phyloP scores from a whole-genome alignment of 2,113 vertebrate genomes.

The Ginglymostoma cirratum region DNA sequence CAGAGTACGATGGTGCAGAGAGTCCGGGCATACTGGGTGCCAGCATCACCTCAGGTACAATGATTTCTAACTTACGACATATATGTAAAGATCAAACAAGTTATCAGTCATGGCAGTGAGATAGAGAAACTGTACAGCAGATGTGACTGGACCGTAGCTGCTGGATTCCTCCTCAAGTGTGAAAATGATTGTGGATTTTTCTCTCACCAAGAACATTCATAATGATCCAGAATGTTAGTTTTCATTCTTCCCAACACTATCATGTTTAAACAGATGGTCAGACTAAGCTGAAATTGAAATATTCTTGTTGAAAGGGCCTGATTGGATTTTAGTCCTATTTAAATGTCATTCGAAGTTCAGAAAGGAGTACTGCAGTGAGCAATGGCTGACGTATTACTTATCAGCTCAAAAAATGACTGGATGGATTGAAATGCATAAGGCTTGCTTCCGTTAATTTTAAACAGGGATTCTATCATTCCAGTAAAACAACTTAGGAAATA shows the following conservation, averaged over 20 bases:
- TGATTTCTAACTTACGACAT: background rate
- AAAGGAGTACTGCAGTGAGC: background rate
- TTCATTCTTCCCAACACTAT: background rate
- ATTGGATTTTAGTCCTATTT: constrained; percentile 17
- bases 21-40: no score
- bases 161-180: background rate
- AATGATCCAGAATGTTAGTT: background rate
- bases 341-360: background rate
- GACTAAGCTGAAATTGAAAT: background rate
- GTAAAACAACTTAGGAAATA: background rate
- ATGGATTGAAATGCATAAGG: background rate
- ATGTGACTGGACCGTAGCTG: background rate
- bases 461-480: background rate
- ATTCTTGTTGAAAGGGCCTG: background rate
- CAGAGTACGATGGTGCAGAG: no score
- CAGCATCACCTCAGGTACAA: no score
- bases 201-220: background rate
- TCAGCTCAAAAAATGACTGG: background rate
- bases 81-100: background rate
- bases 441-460: background rate
- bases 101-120: background rate
- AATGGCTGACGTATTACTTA: background rate
- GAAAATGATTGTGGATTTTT: background rate
- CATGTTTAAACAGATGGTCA: constrained; percentile 2
- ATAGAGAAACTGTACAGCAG: background rate